Conservation (phyloP, 2,888 invertebrate species). For the Athalia rosae region DNA sequence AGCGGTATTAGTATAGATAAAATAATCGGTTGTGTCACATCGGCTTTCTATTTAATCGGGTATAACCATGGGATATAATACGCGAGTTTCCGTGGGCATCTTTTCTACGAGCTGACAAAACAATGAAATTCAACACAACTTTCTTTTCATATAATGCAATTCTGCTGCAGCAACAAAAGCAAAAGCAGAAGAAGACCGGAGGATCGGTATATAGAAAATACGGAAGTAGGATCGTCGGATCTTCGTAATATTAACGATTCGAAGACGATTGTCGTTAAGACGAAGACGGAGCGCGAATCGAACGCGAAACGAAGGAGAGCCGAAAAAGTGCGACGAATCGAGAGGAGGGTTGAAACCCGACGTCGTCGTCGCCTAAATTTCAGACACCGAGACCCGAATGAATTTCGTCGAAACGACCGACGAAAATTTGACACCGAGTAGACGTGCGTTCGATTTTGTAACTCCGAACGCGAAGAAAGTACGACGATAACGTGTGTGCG, state of each 20-base stretch:
- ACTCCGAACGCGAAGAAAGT: background rate
- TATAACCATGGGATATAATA: slow-evolving; percentile 1
- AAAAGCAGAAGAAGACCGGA: background rate
- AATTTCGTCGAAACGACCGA: no score
- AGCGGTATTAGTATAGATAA: background rate
- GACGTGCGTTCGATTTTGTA: no score
- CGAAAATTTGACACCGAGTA: no score
- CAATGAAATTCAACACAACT: slow-evolving; percentile 36
- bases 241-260: no score
- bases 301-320: background rate
- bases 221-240: slow-evolving; percentile 11
- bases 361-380: no score
- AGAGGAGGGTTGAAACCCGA: no score
- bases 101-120: slow-evolving; percentile 8
- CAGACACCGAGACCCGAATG: no score
- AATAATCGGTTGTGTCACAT: slow-evolving; percentile 33
- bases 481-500: background rate
- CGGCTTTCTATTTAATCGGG: slow-evolving; percentile 38
- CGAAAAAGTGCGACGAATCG: no score
- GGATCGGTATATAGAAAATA: background rate
- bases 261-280: no score
- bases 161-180: background rate
- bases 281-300: background rate
- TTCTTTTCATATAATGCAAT: slow-evolving; percentile 43
- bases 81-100: slow-evolving; percentile 25